Evolutionary conservation across 2,888 invertebrate genomes (phyloP).

Genomic region (Steinernema carpocapsae): DNA sequence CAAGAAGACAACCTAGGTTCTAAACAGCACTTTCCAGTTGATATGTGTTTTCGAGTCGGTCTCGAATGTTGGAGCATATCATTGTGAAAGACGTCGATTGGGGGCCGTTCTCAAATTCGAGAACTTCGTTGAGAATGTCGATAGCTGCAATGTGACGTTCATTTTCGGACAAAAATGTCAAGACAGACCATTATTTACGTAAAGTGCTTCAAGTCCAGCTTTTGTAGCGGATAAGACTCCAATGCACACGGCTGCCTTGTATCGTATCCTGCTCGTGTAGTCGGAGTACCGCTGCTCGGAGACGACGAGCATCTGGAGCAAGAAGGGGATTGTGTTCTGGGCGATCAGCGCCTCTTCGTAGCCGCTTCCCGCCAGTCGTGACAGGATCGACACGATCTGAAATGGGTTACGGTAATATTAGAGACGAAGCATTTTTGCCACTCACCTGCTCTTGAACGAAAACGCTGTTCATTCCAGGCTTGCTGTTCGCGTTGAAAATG

Average conservation of each 20-base stretch:
- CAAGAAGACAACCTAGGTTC: not conserved
- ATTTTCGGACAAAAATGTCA: not conserved
- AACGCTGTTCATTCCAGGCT: conserved; percentile 45
- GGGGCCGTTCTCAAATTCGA: conserved; percentile 51
- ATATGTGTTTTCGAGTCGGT: conserved; percentile 50
- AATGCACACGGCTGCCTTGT: conserved; percentile 65
- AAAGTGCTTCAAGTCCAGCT: conserved; percentile 59
- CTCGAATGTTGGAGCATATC: conserved; percentile 61
- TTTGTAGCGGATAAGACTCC: conserved; percentile 58
- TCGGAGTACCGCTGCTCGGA: conserved; percentile 46
- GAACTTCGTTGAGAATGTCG: conserved; percentile 54
- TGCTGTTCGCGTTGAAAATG: conserved; percentile 52
- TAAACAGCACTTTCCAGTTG: conserved; percentile 42
- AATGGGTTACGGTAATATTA: no score
- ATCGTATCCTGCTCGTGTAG: conserved; percentile 61
- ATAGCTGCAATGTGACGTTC: conserved; percentile 46
- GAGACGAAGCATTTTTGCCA: no score
- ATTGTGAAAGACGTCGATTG: conserved; percentile 55
- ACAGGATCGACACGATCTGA: not conserved
- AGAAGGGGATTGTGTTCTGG: conserved; percentile 58
- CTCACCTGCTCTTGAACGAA: conserved; percentile 65
- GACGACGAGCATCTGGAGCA: conserved; percentile 59
- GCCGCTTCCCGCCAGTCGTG: conserved; percentile 58
- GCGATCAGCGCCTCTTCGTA: conserved; percentile 58
- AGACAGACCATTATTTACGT: conserved; percentile 55